Evolutionary conservation across 2,888 invertebrate species (phyloP).

Genomic region (Spodoptera exigua): DNA sequence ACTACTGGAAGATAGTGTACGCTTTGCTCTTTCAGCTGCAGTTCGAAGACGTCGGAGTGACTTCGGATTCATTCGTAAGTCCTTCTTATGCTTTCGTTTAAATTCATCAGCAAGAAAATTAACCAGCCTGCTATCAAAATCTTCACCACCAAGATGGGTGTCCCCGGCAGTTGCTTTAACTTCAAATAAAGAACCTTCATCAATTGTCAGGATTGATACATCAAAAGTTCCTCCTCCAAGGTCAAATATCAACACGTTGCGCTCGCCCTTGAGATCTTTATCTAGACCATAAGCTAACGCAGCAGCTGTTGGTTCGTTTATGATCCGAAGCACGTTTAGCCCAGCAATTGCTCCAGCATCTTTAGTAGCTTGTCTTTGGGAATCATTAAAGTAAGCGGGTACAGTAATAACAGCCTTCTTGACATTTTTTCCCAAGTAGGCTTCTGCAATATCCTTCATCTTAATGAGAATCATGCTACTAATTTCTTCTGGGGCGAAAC

Average conservation of each 20-base stretch:
- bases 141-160: constrained; percentile 95
- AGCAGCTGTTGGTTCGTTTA: constrained; percentile 95
- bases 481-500: constrained; percentile 92
- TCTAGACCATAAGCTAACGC: constrained; percentile 92
- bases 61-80: constrained; percentile 90
- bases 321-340: constrained; percentile 94
- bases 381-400: constrained; percentile 94
- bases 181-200: constrained; percentile 93
- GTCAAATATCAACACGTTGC: constrained; percentile 91
- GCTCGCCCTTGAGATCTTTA: constrained; percentile 90
- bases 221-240: constrained; percentile 93
- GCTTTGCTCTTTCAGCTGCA: constrained; percentile 93
- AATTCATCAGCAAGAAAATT: constrained; percentile 92
- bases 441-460: constrained; percentile 91
- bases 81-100: constrained; percentile 92
- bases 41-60: constrained; percentile 92
- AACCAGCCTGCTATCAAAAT: constrained; percentile 91
- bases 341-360: constrained; percentile 94
- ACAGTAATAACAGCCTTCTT: constrained; percentile 94
- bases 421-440: constrained; percentile 91
- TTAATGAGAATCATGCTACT: constrained; percentile 91
- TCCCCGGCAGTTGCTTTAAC: constrained; percentile 96
- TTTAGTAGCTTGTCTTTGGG: constrained; percentile 93
- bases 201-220: constrained; percentile 94
- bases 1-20: constrained; percentile 93